These are phyloP conservation scores for Eudemis profundana DNA, from an alignment of 2,888 invertebrate genomes.

Conservation along the genomic window DNA sequence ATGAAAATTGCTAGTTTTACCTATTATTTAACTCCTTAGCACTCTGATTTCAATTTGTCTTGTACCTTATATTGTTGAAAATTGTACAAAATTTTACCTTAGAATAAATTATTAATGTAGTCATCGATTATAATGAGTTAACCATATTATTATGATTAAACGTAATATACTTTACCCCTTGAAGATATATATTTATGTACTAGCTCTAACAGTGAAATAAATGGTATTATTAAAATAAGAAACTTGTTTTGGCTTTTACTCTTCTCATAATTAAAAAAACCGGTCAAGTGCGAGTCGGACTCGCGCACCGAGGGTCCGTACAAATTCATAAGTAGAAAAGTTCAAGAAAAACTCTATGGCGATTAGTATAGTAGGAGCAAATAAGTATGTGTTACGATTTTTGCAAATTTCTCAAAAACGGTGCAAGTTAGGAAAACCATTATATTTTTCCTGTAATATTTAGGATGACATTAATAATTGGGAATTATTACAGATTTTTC, in stretches of 20 bases:
- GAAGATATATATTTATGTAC: conserved; percentile 77
- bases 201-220: conserved; percentile 81
- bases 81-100: conserved; percentile 78
- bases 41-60: conserved; percentile 51
- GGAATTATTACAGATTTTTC: too few relatives aligned
- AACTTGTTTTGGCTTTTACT: conserved; percentile 44
- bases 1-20: conserved; percentile 61
- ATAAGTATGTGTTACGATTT: too few relatives aligned
- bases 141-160: conserved; percentile 62
- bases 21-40: conserved; percentile 63
- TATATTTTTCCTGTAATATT: too few relatives aligned
- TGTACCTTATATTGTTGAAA: conserved; percentile 60
- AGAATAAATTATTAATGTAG: conserved; percentile 66
- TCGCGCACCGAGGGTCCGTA: too few relatives aligned
- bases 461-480: too few relatives aligned
- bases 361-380: too few relatives aligned
- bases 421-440: too few relatives aligned
- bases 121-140: conserved; percentile 73
- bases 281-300: too few relatives aligned
- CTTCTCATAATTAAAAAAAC: neutral
- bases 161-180: conserved; percentile 66
- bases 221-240: conserved; percentile 70
- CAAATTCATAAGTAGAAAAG: too few relatives aligned
- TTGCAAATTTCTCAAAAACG: too few relatives aligned
- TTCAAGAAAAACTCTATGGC: too few relatives aligned